Conservation (phyloP, 2,888 invertebrate species). For the Megastigmus dorsalis region DNA sequence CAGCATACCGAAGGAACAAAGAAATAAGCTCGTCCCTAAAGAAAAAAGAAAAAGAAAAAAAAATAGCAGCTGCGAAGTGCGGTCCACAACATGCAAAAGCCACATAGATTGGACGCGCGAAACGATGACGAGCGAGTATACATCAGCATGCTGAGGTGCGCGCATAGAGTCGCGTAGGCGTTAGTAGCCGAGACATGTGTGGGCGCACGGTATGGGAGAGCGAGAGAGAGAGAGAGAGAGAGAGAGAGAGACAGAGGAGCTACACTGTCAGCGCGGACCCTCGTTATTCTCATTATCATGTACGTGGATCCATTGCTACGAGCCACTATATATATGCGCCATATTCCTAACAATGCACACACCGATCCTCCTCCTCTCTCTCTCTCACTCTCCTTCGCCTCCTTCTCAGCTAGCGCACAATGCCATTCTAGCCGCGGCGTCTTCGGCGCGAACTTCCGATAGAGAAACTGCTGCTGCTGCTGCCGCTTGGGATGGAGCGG, state of each 20-base stretch:
- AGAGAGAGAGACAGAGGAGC: not conserved
- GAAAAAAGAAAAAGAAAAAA: no score
- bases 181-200: not conserved
- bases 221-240: no score
- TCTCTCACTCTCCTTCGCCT: not conserved
- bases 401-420: not conserved
- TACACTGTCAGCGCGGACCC: not conserved
- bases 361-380: not conserved
- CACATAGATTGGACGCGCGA: no score
- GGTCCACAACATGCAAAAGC: no score
- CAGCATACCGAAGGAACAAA: no score
- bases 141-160: no score
- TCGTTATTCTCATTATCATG: constrained; percentile 41
- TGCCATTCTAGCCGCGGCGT: no score
- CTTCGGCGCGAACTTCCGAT: not conserved
- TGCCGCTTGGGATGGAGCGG: not conserved
- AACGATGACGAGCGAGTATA: no score
- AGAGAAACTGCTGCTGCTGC: not conserved
- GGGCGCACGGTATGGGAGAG: not conserved
- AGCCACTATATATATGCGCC: no score
- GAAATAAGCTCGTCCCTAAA: no score
- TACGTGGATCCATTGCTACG: constrained; percentile 33
- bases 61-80: no score
- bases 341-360: constrained; percentile 19
- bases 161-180: no score